Base-by-base conservation (phyloP, 1,140 invertebrate genomes). In the Neodiprion lecontei region DNA sequence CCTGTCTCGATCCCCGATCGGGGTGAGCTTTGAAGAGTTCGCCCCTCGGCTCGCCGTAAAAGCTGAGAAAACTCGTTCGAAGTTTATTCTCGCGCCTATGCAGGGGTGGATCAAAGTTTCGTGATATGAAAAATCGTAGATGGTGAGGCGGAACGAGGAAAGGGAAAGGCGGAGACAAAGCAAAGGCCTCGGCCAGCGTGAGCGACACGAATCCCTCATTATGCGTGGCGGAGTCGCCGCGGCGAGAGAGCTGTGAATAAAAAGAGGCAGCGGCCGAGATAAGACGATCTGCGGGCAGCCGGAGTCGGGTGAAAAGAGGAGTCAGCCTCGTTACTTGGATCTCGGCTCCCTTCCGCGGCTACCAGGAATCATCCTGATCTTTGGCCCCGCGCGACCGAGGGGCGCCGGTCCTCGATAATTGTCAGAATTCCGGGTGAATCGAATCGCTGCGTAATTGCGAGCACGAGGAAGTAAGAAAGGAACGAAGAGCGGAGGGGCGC, bases 271-370 rank as follows among this genome's bases (percentile, higher is more conserved):
- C 69, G 69, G 70, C 53, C 12, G 72, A 53, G 73, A 79, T 61
- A 72, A 74, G 79, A 80, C 77, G 76, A 84, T 79, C 80, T 80
- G 75, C 65, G 75, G 74, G 82, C 79, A 86, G 87, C 87, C 87
- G 86, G 79, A 74, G 73, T 21, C 78, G 77, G 79, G 82, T 85
- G 84, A 77, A 73, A 76, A 80, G 84, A 85, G 79, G 80, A 86
- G 82, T 86, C 83, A 82, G 81, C 85, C 85, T 86, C 86, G 83
- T 87, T 87, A 86, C 85, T 87, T 86, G 80, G 85, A 85, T 87
- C 85, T 82, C 75, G 76, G 77, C 85, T 72, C 76, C 74, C 78
- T 75, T 75, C 75, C 74, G 75, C 82, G 81, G 82, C 82, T 85
- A 85, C 85, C 85, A 85, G 78, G 82, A 85, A 86, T 85, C 75